These are phyloP conservation scores for Helicoverpa armigera DNA, from an alignment of 1,140 invertebrate genomes.

Conservation along the genomic window DNA sequence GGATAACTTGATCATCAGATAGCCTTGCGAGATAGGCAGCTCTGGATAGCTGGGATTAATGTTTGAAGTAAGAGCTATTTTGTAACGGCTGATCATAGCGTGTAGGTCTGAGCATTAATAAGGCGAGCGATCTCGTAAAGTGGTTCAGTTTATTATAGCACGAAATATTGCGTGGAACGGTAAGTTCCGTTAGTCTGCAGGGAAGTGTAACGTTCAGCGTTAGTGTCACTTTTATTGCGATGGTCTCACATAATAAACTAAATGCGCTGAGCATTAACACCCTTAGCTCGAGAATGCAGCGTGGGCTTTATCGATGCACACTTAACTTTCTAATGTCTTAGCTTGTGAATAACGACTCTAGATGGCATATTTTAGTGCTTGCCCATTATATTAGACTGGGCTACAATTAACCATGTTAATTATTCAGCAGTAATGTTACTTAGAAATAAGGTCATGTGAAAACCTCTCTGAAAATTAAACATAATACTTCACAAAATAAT, in stretches of 20 bases:
- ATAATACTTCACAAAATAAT: too few species aligned
- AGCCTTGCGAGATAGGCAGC: slow-evolving; percentile 6
- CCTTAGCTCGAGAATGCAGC: neutral
- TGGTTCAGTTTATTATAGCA: slow-evolving; percentile 16
- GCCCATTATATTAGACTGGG: too few species aligned
- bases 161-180: slow-evolving; percentile 40
- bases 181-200: slow-evolving; percentile 38
- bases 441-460: too few species aligned
- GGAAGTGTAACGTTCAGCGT: slow-evolving; percentile 15
- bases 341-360: too few species aligned
- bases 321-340: neutral
- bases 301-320: neutral
- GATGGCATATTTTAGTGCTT: too few species aligned
- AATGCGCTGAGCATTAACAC: slow-evolving; percentile 1
- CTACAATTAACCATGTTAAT: too few species aligned
- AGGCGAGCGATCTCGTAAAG: slow-evolving; percentile 30
- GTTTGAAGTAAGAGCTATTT: slow-evolving; percentile 13
- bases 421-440: too few species aligned
- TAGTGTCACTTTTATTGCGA: slow-evolving; percentile 38
- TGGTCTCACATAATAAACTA: slow-evolving; percentile 7
- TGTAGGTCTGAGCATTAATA: slow-evolving; percentile 33
- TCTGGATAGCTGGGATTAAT: neutral
- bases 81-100: slow-evolving; percentile 6
- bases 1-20: slow-evolving; percentile 11
- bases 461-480: too few species aligned